Conservation (phyloP, 2,113 vertebrate species). For the Oncorhynchus nerka region DNA sequence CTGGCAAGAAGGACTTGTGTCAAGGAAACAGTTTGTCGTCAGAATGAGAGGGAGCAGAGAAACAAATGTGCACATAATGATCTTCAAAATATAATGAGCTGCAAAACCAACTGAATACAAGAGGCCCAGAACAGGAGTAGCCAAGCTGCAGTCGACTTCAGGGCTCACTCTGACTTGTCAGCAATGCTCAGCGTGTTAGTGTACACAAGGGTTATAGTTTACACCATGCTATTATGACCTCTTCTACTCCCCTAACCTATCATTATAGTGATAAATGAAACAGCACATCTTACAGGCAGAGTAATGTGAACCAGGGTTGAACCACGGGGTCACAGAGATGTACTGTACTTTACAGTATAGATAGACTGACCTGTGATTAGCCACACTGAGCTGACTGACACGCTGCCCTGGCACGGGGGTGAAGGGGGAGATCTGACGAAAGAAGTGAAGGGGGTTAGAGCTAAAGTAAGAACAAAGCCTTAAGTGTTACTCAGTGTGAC, state of each 20-base stretch:
- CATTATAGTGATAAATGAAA: not conserved
- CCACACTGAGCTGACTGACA: slow-evolving; percentile 15
- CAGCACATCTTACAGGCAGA: not conserved
- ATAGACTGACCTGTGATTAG: slow-evolving; percentile 17
- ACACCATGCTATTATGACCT: not conserved
- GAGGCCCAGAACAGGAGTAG: too few species aligned
- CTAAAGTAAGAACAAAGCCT: not conserved
- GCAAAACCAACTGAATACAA: too few species aligned
- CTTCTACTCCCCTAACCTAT: not conserved
- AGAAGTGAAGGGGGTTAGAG: slow-evolving; percentile 8
- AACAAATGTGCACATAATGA: not conserved
- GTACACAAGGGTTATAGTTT: not conserved
- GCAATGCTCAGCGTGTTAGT: too few species aligned
- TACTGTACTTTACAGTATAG: not conserved
- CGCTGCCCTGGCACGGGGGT: not conserved
- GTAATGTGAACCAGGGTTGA: not conserved
- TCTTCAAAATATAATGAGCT: too few species aligned
- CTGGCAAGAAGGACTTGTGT: not conserved
- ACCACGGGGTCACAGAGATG: not conserved
- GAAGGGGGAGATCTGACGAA: not conserved
- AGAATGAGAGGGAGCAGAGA: not conserved
- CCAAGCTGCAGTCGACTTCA: too few species aligned
- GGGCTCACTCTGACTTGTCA: too few species aligned
- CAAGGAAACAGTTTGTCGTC: not conserved
- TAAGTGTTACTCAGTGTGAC: not conserved